These are phyloP conservation scores for Picus viridis DNA, from an alignment of 2,797 vertebrate species.

Conservation along the genomic window DNA sequence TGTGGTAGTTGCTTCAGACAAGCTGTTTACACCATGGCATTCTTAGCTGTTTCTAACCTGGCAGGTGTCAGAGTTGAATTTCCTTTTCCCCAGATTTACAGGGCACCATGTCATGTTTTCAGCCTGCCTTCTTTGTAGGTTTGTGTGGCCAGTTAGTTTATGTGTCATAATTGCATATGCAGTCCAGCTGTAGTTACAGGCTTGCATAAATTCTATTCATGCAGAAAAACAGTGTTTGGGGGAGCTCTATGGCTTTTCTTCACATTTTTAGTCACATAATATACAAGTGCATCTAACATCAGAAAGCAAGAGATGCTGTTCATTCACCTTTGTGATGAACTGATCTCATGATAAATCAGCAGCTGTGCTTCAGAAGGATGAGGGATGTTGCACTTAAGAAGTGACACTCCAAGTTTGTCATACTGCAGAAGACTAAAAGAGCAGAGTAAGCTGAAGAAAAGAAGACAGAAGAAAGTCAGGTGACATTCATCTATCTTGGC, in stretches of 20 bases:
- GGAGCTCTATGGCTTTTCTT: not conserved
- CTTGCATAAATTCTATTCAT: not conserved
- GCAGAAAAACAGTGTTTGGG: not conserved
- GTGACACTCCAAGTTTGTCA: not conserved
- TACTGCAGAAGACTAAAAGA: not conserved
- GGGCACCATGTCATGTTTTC: not conserved
- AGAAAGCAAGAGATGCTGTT: not conserved
- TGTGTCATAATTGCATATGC: not conserved
- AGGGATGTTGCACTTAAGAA: constrained; percentile 6
- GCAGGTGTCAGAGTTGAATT: not conserved
- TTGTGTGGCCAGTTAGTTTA: not conserved
- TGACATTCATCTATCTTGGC: not conserved
- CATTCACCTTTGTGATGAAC: not conserved
- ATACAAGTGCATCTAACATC: not conserved
- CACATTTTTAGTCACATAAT: not conserved
- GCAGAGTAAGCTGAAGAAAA: not conserved
- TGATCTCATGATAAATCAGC: constrained; percentile 4
- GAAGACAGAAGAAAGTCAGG: not conserved
- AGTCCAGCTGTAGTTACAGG: not conserved
- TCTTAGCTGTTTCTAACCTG: not conserved
- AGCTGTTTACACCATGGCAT: not conserved
- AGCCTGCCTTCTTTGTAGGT: not conserved
- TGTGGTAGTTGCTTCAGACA: not conserved
- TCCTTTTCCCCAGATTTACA: not conserved
- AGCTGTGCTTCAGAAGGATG: not conserved